Evolutionary conservation across 2,113 vertebrate genomes (phyloP), one percentile per base, ranked within the genome.

Genomic region (Vidua macroura): DNA sequence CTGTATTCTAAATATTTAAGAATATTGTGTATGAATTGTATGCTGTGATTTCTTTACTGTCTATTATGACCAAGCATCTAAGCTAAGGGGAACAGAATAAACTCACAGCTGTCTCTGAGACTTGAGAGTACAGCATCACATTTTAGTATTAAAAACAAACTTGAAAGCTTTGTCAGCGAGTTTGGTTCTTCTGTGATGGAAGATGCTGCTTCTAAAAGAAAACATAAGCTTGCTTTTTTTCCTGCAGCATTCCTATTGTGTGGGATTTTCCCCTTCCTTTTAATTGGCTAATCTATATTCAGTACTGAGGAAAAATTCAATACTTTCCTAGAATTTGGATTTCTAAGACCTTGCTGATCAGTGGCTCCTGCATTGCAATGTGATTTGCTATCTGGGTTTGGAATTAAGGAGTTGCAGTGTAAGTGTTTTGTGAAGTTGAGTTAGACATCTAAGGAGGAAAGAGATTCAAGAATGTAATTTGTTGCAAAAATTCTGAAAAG

Each of bases 201-300:
- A 75, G 64, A 30, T 63, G 22, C 18, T 49, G 8, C 78, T 90
- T 83, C 52, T 81, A 28, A 86, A 88, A 63, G 39, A 37, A 11
- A 44, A 56, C 68, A 60, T 44, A 68, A 75, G 2, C 35, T 88
- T 91, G 11, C 4, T 43, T 74, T 78, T 70, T 27, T 28, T 5
- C 12, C 9, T 66, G 10, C 33, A 55, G 17, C 15, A 81, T 86
- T 77, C 5, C 11, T 55, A 1, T 79, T 69, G 3, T 49, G 15
- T 43, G 22, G 0, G 1, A 43, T 59, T 76, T n/a, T 0, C 0
- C 1, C 2, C 4, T 6, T 30, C 13, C 30, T 85, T 76, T 79
- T 58, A 83, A 49, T 25, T 85, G 44, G 18, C 24, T 75, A 37
- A 30, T 75, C 41, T 78, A 1, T 67, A 37, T 73, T 76, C 64